Percentiles rank a stretch among this genome's conserved stretches.
Evolutionary conservation across 2,113 vertebrate genomes (phyloP).

Genomic region (Rhodinocichla rosea): DNA sequence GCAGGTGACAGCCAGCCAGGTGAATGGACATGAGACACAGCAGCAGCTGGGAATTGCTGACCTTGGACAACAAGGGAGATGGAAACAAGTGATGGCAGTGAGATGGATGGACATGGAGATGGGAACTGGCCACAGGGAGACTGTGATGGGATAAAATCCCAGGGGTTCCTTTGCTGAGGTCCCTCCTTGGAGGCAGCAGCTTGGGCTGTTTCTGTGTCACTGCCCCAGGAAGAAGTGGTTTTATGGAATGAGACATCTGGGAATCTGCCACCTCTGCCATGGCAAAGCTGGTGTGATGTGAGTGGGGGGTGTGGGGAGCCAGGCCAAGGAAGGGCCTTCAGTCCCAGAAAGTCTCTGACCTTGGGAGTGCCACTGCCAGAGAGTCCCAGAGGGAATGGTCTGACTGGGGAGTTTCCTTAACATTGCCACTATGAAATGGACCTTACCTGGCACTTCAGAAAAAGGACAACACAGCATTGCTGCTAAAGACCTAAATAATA

Average conservation of each 20-base stretch:
- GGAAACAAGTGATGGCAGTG: neutral
- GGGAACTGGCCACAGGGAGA: neutral
- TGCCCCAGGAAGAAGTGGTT: neutral
- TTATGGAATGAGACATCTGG: neutral
- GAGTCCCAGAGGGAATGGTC: neutral
- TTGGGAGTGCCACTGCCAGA: neutral
- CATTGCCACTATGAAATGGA: neutral
- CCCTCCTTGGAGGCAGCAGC: neutral
- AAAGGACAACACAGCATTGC: neutral
- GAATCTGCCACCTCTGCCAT: neutral
- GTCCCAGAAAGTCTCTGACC: neutral
- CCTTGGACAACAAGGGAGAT: neutral
- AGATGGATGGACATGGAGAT: neutral
- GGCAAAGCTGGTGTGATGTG: neutral
- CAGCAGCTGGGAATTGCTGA: neutral
- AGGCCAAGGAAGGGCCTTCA: neutral
- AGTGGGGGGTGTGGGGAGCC: neutral
- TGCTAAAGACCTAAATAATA: constrained; percentile 42
- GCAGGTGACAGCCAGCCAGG: neutral
- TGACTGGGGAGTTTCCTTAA: neutral
- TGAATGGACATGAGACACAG: neutral
- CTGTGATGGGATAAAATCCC: neutral
- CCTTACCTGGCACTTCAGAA: neutral
- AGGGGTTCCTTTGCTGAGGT: neutral
- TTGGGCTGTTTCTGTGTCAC: neutral